Base-by-base conservation (phyloP, 1,140 invertebrate genomes). In the Archivesica marissinica region DNA sequence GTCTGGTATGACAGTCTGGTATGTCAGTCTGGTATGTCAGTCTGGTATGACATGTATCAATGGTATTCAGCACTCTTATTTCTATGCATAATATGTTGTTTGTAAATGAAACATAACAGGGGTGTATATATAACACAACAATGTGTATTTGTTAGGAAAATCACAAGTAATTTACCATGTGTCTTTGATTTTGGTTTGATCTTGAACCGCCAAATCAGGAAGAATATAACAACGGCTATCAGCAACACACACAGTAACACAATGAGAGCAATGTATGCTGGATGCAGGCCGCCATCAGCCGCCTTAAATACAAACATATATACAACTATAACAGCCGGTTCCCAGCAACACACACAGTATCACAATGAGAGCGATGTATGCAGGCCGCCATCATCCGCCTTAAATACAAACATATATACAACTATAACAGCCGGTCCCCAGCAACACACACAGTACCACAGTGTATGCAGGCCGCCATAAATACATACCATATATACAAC, bases 181-280 rank as follows among this genome's bases (percentile, higher is more conserved):
- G 88, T 89, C 76, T 90, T 89, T 11, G 79, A 83, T 81, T 89
- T 89, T 15, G 89, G 89, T 44, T 72, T 3, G 59, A 89, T 44
- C 17, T 81, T 74, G n/a, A 83, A 77, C 54, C 83, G 84, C 84
- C 84, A 90, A 7, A 88, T 61, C 9, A 89, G 7, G 0, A 90
- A 30, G n/a, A 86, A 61, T 15, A 75, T 72, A 6, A 87, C 35
- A 7, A 86, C 0, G n/a, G 44, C 47, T 15, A 88, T 28, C 0
- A 89, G 0, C 6, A 84, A 20, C 7, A 90, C 47, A 54, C 61
- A 79, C 39, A 88, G 13, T n/a, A 90, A 33, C 0, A 87, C 87
- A 20, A 90, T 87, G 47, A 85, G 76, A 23, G 86, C 86, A 35
- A 90, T 89, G 44, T 72, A 85, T 2, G 70, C 88, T 15, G 89